Evolutionary conservation across 1,140 invertebrate species (phyloP).

Genomic region (Micrasema longulum): DNA sequence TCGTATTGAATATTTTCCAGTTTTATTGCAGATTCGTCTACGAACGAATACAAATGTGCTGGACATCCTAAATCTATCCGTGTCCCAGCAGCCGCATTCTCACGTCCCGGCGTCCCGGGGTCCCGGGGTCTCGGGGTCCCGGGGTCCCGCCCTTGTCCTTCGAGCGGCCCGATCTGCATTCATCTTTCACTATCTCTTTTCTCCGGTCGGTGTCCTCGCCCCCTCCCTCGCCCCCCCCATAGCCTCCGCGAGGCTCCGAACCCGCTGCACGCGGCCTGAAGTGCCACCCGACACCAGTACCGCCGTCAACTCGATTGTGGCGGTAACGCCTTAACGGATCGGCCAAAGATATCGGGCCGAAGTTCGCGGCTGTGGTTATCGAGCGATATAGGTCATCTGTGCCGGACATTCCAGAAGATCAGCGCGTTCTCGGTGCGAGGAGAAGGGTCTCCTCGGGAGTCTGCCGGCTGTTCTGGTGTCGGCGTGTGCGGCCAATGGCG

Average conservation of each 20-base stretch:
- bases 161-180: not conserved
- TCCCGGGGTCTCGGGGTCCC: no score
- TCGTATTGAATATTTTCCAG: no score
- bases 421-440: no score
- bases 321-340: constrained; percentile 1
- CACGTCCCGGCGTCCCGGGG: no score
- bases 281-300: not conserved
- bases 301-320: not conserved
- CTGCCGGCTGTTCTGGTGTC: not conserved
- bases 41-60: no score
- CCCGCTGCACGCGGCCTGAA: constrained; percentile 9
- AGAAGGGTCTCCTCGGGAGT: not conserved
- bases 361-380: no score
- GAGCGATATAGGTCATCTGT: no score
- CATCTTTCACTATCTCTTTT: constrained; percentile 2
- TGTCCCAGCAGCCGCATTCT: no score
- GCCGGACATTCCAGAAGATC: no score
- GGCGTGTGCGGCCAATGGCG: constrained; percentile 16
- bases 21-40: no score
- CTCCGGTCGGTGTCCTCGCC: not conserved
- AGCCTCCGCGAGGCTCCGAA: not conserved
- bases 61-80: no score
- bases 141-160: constrained; percentile 13
- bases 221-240: not conserved
- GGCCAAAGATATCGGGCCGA: not conserved